Evolutionary conservation across 2,888 invertebrate species (phyloP), one percentile per base, ranked within the genome.

Genomic region (Brachylomia viminalis): DNA sequence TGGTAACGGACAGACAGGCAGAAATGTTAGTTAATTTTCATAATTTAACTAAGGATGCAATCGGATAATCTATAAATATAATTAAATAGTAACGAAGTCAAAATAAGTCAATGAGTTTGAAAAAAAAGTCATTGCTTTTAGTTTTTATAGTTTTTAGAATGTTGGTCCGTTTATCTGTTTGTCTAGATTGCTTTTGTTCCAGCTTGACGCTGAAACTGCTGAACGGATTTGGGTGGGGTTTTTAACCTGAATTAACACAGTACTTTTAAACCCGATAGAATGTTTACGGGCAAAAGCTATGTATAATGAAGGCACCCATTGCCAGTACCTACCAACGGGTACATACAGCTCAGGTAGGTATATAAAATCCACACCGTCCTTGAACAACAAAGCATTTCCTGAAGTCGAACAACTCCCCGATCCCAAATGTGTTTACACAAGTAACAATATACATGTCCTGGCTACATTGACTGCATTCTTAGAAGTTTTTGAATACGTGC

Each of bases 401-500:
- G 38, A 54, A 72, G 54, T 49, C 54, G 62, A 72, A 54, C 52
- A 71, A 42, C 61, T 61, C 11, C 27, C 61, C 17, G 52, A 71
- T 54, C 27, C 45, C 27, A 56, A 67, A 67, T 62, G 67, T 67
- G 54, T 77, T 82, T 82, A 67, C 54, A 10, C 62, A 38, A 30
- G 56, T 56, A 78, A 62, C 79, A 66, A 83, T 33, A 42, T 56
- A 72, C 38, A 65, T 33, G 27, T 84, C 54, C 23, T 49, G 23
- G 23, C 45, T 64, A 64, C 54, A 33, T 49, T 64, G 49, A 33
- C 76, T 75, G 15, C 54, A 80, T 81, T 84, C 64, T 69, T 49
- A 68, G 54, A 65, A 80, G 73, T 73, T 73, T 79, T 80, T 65
- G 64, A 84, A 84, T 66, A 69, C 65, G 49, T 84, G 84, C 52